phyloP scores from a whole-genome alignment of 2,797 vertebrate genomes.

The Pipistrellus nathusii region DNA sequence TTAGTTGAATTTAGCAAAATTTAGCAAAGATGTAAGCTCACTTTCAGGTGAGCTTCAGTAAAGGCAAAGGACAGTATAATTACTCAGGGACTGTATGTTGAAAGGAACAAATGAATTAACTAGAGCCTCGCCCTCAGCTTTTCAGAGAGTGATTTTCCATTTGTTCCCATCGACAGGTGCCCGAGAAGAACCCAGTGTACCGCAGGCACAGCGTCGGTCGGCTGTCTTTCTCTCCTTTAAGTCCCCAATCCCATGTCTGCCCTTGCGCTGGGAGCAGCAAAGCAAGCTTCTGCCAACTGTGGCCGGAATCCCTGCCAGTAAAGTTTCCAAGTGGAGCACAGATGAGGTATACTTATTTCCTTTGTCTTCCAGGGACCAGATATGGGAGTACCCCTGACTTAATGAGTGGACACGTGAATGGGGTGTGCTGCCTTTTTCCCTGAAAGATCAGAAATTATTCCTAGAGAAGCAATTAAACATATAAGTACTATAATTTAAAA shows the following conservation, averaged over 20 bases:
- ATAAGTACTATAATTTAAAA: conserved; percentile 8
- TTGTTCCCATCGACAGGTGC: conserved; percentile 79
- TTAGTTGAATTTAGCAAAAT: background rate
- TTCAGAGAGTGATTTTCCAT: conserved; percentile 6
- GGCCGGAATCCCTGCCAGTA: conserved; percentile 92
- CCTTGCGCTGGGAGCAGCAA: conserved; percentile 93
- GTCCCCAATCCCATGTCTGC: conserved; percentile 88
- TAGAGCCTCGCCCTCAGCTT: background rate
- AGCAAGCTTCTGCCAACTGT: conserved; percentile 93
- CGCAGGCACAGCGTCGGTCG: conserved; percentile 89
- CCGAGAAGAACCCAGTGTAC: conserved; percentile 85
- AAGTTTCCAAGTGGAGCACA: conserved; percentile 92
- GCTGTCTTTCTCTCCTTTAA: conserved; percentile 90
- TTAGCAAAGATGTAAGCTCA: background rate
- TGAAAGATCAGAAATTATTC: background rate
- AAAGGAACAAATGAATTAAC: background rate
- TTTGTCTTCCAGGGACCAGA: background rate
- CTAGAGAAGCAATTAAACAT: background rate
- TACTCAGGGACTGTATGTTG: background rate
- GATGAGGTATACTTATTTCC: conserved; percentile 87
- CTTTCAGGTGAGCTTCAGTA: background rate
- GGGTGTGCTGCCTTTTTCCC: background rate
- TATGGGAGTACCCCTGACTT: background rate
- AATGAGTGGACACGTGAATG: no score
- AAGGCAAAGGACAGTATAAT: background rate